Conservation (phyloP, 2,888 invertebrate species). For the Polyommatus icarus region DNA sequence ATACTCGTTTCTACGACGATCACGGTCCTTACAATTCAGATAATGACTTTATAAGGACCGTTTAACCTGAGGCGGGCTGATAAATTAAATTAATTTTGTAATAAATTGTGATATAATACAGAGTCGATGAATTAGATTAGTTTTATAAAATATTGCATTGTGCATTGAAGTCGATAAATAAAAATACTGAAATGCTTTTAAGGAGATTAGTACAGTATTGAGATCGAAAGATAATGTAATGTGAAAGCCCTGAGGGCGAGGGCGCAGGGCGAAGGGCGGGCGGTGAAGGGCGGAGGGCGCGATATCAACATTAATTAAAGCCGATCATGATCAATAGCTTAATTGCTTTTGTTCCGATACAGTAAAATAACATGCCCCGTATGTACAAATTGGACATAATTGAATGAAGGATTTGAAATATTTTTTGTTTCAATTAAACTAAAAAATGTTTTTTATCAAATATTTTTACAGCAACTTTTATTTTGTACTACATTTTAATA, state of each 20-base stretch:
- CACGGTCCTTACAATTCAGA: not conserved
- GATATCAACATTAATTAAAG: slow-evolving; percentile 40
- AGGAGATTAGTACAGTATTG: slow-evolving; percentile 43
- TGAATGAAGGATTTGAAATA: not conserved
- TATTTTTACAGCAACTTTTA: not conserved
- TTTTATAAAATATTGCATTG: not conserved
- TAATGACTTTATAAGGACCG: not conserved
- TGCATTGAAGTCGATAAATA: not conserved
- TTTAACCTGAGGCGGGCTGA: slow-evolving; percentile 5
- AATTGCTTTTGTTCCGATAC: slow-evolving; percentile 32
- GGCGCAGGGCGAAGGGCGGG: not conserved
- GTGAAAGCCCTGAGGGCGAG: slow-evolving; percentile 34
- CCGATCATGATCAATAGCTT: slow-evolving; percentile 32
- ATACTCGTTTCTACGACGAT: not conserved
- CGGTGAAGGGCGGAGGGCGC: slow-evolving; percentile 29
- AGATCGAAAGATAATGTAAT: slow-evolving; percentile 42
- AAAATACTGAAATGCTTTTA: slow-evolving; percentile 44
- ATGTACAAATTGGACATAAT: slow-evolving; percentile 27
- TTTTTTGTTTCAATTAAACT: slow-evolving; percentile 2
- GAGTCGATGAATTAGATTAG: not conserved
- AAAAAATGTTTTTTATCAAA: not conserved
- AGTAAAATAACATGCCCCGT: slow-evolving; percentile 27
- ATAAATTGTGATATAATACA: not conserved
- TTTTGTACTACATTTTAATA: not conserved
- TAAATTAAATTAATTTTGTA: not conserved